Evolutionary conservation across 2,797 vertebrate species (phyloP), one percentile per base, ranked within the genome.

Genomic region (Antrozous pallidus): DNA sequence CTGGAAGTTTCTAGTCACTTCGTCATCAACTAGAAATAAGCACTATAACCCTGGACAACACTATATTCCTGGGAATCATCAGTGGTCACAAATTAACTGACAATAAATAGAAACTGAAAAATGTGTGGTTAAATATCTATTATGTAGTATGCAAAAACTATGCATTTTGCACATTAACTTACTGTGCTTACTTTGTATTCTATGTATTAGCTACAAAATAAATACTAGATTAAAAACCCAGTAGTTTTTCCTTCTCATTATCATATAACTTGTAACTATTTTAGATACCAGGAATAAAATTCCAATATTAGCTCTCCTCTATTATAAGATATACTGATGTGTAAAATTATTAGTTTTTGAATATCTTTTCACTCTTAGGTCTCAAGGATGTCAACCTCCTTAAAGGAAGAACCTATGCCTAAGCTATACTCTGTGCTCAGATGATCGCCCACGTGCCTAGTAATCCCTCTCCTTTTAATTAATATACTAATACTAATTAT

Each of bases 21-120:
- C 40, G 90, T 92, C 82, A 95, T 88, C 92, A 96, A 67, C 47
- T 92, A 92, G 90, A 96, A 97, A 58, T 81, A 90, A 95, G 73
- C 74, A 70, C 31, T 54, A 38, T 80, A 91, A 94, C 65, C 93
- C 75, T 38, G 54, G 47, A 20, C 79, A 94, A 89, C 33, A 81
- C 54, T 79, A 58, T 84, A 80, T 74, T 84, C 77, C 51, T 51
- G 42, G 49, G 17, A 58, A 73, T 88, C n/a, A n/a, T 92, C 80
- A 71, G 31, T 36, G 47, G 63, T 33, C 70, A 75, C 45, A 86
- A 88, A 93, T 80, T 84, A 84, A 91, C 63, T 90, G 91, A 94
- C 33, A 85, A 85, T 75, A 86, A 94, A 67, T n/a, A 90, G 47
- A 88, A 94, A 96, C 47, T 82, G 31, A 83, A 94, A 78, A 90